A percentile compares a stretch with the other conserved stretches of the same genome.
phyloP scores from a whole-genome alignment of 1,140 invertebrate species.

The Glossosoma conforme region DNA sequence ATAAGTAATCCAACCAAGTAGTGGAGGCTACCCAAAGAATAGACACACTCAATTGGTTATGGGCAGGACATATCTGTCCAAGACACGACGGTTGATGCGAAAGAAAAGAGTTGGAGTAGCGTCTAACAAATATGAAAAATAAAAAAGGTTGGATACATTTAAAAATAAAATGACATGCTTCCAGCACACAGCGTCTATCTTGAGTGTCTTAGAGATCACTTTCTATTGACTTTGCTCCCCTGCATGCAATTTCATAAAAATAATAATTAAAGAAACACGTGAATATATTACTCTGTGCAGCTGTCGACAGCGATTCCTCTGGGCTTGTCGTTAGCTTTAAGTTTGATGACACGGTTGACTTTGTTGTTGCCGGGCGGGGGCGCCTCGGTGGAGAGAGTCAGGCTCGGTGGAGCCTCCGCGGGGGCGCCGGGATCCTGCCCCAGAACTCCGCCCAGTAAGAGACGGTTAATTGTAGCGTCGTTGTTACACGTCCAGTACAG shows the following conservation, averaged over 20 bases:
- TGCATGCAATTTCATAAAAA: too few relatives aligned
- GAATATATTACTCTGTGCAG: constrained; percentile 60
- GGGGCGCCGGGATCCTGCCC: background rate
- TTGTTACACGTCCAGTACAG: constrained; percentile 86
- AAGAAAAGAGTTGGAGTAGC: background rate
- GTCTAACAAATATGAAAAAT: background rate
- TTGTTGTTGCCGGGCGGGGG: constrained; percentile 32
- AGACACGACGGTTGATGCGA: too few relatives aligned
- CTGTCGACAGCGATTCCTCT: constrained; percentile 77
- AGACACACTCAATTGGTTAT: too few relatives aligned
- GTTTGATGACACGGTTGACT: constrained; percentile 61
- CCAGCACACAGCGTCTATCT: too few relatives aligned
- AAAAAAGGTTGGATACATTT: background rate
- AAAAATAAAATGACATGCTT: background rate
- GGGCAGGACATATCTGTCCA: too few relatives aligned
- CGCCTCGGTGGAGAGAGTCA: background rate
- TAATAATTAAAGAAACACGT: too few relatives aligned
- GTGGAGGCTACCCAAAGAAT: too few relatives aligned
- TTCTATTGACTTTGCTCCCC: too few relatives aligned
- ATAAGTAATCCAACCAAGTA: too few relatives aligned
- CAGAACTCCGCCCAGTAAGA: constrained; percentile 11
- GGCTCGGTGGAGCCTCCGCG: background rate
- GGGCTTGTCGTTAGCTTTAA: constrained; percentile 69
- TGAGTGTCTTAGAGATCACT: too few relatives aligned
- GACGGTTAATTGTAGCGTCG: constrained; percentile 60